Conservation (phyloP, 2,888 invertebrate species). For the Ariolimax columbianus region DNA sequence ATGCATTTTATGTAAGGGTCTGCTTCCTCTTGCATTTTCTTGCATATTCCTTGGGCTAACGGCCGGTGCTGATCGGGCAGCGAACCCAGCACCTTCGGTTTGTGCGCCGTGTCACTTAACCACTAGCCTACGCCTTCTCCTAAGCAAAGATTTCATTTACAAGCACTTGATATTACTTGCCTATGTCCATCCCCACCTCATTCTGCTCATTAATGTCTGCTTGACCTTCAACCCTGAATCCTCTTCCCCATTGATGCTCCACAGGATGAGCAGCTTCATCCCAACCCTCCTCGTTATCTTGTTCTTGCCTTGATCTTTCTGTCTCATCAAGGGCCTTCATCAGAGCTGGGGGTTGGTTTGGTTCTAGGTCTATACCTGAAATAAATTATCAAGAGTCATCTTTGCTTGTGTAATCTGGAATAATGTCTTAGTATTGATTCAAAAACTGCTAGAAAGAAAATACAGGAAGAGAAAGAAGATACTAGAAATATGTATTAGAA, state of each 20-base stretch:
- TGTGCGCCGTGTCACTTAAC: too few species aligned
- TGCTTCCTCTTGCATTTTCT: too few species aligned
- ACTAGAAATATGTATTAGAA: too few species aligned
- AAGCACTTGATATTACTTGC: not conserved
- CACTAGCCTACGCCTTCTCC: too few species aligned
- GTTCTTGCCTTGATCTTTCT: constrained; percentile 46
- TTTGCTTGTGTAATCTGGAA: too few species aligned
- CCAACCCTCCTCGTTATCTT: constrained; percentile 21
- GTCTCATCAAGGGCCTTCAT: constrained; percentile 54
- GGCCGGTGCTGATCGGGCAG: too few species aligned
- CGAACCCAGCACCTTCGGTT: too few species aligned
- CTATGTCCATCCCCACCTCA: constrained; percentile 31
- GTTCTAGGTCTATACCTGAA: constrained; percentile 29
- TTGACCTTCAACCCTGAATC: constrained; percentile 33
- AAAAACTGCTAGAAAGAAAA: too few species aligned
- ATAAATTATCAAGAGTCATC: not conserved
- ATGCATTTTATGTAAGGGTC: too few species aligned
- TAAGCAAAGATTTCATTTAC: not conserved
- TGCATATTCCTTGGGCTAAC: too few species aligned
- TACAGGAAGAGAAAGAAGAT: too few species aligned
- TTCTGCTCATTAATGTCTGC: not conserved
- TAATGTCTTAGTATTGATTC: too few species aligned
- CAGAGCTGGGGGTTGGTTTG: constrained; percentile 28
- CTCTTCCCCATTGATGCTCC: constrained; percentile 50
- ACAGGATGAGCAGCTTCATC: not conserved